phyloP scores from a whole-genome alignment of 2,113 vertebrate genomes.

The Henicopernis longicauda region DNA sequence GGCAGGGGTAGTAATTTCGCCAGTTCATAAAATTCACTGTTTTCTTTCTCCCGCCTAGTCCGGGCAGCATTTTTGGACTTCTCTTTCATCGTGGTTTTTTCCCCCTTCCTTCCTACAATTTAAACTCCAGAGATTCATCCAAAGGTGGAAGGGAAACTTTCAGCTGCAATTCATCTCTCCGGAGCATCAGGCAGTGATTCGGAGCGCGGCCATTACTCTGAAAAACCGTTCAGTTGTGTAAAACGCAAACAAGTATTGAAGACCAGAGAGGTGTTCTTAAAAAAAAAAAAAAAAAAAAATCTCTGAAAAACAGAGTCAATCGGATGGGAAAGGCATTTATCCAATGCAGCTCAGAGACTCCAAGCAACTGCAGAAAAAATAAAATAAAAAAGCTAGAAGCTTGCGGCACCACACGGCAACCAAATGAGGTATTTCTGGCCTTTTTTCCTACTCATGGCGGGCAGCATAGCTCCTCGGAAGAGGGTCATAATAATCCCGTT shows the following conservation, averaged over 20 bases:
- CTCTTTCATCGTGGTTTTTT: conserved; percentile 90
- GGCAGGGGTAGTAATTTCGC: conserved; percentile 95
- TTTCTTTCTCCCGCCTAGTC: conserved; percentile 97
- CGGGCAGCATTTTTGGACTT: conserved; percentile 99
- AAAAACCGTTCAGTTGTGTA: background rate
- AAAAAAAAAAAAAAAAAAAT: background rate
- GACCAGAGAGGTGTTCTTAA: background rate
- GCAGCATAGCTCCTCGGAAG: conserved; percentile 42
- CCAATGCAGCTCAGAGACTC: conserved; percentile 29
- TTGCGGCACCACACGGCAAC: background rate
- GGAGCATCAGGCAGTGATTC: background rate
- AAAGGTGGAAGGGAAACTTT: conserved; percentile 60
- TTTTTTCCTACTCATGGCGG: conserved; percentile 32
- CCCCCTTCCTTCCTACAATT: conserved; percentile 64
- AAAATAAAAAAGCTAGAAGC: background rate
- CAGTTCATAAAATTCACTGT: conserved; percentile 98
- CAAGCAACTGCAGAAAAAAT: background rate
- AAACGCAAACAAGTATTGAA: background rate
- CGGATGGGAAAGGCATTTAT: conserved; percentile 6
- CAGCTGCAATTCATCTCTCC: conserved; percentile 44
- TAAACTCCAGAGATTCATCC: conserved; percentile 77
- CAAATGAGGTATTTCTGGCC: conserved; percentile 10
- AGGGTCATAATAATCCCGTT: conserved; percentile 57
- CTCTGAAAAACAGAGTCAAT: conserved; percentile 33
- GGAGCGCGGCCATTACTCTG: background rate